Percentiles rank a stretch among this genome's conserved stretches.
phyloP scores from a whole-genome alignment of 2,888 invertebrate genomes.

The Lasioglossum oenotherae region DNA sequence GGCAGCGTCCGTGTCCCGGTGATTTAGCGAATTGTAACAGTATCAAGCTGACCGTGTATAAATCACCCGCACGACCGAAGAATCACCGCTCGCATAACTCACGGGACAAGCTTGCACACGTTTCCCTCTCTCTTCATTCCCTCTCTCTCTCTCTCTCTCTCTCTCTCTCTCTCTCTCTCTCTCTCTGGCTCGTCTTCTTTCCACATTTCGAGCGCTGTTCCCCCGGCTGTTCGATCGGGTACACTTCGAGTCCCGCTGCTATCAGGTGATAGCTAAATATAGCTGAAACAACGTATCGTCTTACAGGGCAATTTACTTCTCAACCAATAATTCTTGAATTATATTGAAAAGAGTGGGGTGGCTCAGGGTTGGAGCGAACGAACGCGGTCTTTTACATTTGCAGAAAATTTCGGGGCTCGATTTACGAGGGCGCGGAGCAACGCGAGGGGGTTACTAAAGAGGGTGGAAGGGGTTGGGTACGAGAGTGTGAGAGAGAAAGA shows the following conservation, averaged over 20 bases:
- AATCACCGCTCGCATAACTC: constrained; percentile 66
- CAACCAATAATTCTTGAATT: constrained; percentile 32
- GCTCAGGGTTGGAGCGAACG: constrained; percentile 15
- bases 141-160: neutral
- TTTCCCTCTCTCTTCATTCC: neutral
- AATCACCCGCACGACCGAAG: constrained; percentile 77
- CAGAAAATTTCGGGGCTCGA: constrained; percentile 64
- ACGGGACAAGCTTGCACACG: constrained; percentile 34
- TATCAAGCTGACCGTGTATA: constrained; percentile 83
- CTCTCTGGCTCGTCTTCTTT: neutral
- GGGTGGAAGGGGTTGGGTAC: constrained; percentile 24
- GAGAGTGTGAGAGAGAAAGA: constrained; percentile 2
- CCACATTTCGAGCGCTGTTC: neutral
- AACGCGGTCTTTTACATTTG: constrained; percentile 53
- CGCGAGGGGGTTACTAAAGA: constrained; percentile 26
- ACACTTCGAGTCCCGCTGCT: neutral
- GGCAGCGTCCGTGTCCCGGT: constrained; percentile 66
- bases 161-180: neutral
- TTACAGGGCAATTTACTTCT: constrained; percentile 29
- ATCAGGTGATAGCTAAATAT: constrained; percentile 10
- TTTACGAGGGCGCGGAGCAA: constrained; percentile 30
- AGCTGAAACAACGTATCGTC: constrained; percentile 11
- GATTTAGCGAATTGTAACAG: constrained; percentile 83
- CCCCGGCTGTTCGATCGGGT: neutral
- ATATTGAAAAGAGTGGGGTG: constrained; percentile 22